Conservation (phyloP, 2,113 vertebrate genomes). For the Camelus bactrianus region DNA sequence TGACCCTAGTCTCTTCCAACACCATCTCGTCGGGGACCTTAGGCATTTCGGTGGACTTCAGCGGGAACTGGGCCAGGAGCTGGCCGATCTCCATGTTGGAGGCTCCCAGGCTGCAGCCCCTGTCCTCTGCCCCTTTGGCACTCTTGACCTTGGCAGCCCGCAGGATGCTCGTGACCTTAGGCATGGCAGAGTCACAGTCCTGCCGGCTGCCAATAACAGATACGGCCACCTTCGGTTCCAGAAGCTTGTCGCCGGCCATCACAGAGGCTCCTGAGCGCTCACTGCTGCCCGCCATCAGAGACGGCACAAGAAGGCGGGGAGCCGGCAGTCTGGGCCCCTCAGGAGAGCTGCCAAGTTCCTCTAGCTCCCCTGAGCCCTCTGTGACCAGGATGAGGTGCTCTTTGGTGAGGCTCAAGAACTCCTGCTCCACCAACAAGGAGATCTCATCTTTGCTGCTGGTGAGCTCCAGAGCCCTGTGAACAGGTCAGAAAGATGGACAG, state of each 20-base stretch:
- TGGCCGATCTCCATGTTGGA: constrained; percentile 70
- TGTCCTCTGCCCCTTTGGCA: constrained; percentile 38
- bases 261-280: constrained; percentile 25
- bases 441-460: constrained; percentile 74
- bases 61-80: constrained; percentile 56
- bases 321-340: not conserved
- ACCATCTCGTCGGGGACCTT: constrained; percentile 21
- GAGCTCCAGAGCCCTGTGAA: constrained; percentile 69
- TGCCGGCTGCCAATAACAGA: not conserved
- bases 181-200: constrained; percentile 71
- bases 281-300: not conserved
- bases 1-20: constrained; percentile 63
- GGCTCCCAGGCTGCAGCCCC: not conserved
- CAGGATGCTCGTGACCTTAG: constrained; percentile 50
- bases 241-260: constrained; percentile 35
- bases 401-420: constrained; percentile 81
- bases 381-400: constrained; percentile 78
- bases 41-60: constrained; percentile 23
- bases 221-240: constrained; percentile 71
- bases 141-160: constrained; percentile 72
- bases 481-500: not conserved
- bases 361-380: constrained; percentile 44
- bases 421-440: constrained; percentile 81
- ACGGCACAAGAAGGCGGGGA: constrained; percentile 25
- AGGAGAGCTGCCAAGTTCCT: not conserved